A percentile compares a stretch with the other conserved stretches of the same genome.
These are phyloP conservation scores for Cyclophora albipunctata DNA, from an alignment of 2,888 invertebrate species.

Conservation along the genomic window DNA sequence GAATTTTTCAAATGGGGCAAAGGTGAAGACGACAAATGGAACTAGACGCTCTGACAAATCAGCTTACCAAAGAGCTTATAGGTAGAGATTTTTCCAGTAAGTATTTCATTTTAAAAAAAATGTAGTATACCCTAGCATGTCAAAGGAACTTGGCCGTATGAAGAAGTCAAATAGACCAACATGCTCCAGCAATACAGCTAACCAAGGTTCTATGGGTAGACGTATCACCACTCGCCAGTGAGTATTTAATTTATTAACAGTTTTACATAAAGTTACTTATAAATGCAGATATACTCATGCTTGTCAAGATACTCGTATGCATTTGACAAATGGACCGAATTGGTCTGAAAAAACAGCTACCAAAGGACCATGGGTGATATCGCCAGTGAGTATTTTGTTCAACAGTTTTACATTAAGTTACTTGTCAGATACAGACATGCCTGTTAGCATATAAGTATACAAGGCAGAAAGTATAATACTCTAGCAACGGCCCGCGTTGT, in stretches of 20 bases:
- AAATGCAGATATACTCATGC: too few relatives aligned
- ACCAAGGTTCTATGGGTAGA: neutral
- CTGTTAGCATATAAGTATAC: too few relatives aligned
- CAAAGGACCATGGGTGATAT: too few relatives aligned
- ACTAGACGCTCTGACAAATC: constrained; percentile 84
- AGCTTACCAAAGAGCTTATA: constrained; percentile 80
- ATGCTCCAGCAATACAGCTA: neutral
- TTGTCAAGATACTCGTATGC: constrained; percentile 62
- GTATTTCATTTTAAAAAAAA: constrained; percentile 23
- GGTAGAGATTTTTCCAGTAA: constrained; percentile 80
- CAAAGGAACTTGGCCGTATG: neutral
- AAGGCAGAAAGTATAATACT: too few relatives aligned
- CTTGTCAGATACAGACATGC: too few relatives aligned
- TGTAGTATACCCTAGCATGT: neutral
- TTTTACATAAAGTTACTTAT: too few relatives aligned
- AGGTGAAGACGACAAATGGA: constrained; percentile 84
- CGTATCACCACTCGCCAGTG: neutral
- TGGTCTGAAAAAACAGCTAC: constrained; percentile 83
- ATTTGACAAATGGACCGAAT: constrained; percentile 85
- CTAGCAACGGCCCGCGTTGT: too few relatives aligned
- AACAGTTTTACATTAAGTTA: too few relatives aligned
- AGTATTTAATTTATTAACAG: neutral
- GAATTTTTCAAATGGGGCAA: neutral
- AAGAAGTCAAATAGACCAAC: neutral
- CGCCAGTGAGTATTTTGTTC: too few relatives aligned